Conservation (phyloP, 2,113 vertebrate species). For the Lucifuga dentata region DNA sequence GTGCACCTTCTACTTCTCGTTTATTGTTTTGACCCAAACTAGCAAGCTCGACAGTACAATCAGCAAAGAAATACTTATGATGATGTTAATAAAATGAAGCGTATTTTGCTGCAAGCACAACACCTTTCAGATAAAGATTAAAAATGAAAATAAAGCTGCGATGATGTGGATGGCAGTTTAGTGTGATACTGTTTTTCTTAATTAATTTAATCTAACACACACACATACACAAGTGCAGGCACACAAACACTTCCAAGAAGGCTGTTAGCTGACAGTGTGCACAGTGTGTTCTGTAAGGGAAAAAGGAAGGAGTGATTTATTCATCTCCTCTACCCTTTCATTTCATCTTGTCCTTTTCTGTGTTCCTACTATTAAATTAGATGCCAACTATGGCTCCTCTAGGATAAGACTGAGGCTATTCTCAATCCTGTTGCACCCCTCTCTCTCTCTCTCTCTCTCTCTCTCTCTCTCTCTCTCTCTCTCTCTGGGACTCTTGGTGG, state of each 20-base stretch:
- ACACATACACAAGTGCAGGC: background rate
- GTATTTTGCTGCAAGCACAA: slow-evolving; percentile 2
- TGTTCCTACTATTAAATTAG: slow-evolving; percentile 42
- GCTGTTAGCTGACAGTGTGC: background rate
- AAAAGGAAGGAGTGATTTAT: slow-evolving; percentile 24
- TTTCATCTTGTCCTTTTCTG: slow-evolving; percentile 30
- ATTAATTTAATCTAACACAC: slow-evolving; percentile 13
- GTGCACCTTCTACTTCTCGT: background rate
- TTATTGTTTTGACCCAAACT: slow-evolving; percentile 4
- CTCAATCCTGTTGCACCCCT: slow-evolving; percentile 1
- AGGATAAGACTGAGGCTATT: slow-evolving; percentile 8
- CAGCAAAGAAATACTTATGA: slow-evolving; percentile 8
- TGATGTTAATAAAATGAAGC: slow-evolving; percentile 10
- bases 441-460: background rate
- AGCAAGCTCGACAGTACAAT: background rate
- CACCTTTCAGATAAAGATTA: slow-evolving; percentile 10
- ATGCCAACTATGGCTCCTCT: slow-evolving; percentile 9
- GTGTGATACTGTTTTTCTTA: background rate
- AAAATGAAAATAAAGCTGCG: slow-evolving; percentile 9
- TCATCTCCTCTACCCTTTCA: slow-evolving; percentile 31
- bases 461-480: slow-evolving; percentile 6
- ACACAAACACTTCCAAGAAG: background rate
- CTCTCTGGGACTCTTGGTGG: slow-evolving; percentile 6
- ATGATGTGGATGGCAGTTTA: background rate
- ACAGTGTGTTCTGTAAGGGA: slow-evolving; percentile 4